Percentiles rank a stretch among this genome's conserved stretches.
Evolutionary conservation across 2,888 invertebrate species (phyloP).

Genomic region (Poecilus cupreus): DNA sequence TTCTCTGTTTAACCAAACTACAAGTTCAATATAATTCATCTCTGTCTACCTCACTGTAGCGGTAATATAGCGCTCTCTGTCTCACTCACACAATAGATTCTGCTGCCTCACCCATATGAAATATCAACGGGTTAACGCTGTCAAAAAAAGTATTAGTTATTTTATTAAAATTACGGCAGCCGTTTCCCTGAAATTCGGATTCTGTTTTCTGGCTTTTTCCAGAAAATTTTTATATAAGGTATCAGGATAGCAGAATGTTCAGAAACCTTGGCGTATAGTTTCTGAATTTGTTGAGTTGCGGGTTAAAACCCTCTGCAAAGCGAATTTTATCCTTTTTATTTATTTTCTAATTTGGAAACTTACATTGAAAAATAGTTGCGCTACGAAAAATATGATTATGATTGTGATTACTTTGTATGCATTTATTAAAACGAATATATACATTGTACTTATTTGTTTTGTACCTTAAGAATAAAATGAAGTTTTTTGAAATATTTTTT

Average conservation of each 20-base stretch:
- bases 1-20: background rate
- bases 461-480: background rate
- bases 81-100: slow-evolving; percentile 26
- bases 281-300: background rate
- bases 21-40: too few relatives aligned
- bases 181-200: slow-evolving; percentile 73
- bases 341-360: background rate
- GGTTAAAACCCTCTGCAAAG: background rate
- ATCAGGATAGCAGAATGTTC: slow-evolving; percentile 72
- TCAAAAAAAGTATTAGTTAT: slow-evolving; percentile 69
- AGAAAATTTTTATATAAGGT: slow-evolving; percentile 77
- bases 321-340: background rate
- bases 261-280: background rate
- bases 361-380: background rate
- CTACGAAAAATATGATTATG: background rate
- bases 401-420: background rate
- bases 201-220: slow-evolving; percentile 76
- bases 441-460: background rate
- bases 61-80: background rate
- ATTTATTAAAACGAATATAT: slow-evolving; percentile 8
- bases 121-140: slow-evolving; percentile 5
- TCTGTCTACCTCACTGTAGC: background rate
- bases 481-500: background rate
- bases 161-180: slow-evolving; percentile 70
- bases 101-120: slow-evolving; percentile 17